Evolutionary conservation across 2,888 invertebrate species (phyloP).

Genomic region (Lycia hirtaria): DNA sequence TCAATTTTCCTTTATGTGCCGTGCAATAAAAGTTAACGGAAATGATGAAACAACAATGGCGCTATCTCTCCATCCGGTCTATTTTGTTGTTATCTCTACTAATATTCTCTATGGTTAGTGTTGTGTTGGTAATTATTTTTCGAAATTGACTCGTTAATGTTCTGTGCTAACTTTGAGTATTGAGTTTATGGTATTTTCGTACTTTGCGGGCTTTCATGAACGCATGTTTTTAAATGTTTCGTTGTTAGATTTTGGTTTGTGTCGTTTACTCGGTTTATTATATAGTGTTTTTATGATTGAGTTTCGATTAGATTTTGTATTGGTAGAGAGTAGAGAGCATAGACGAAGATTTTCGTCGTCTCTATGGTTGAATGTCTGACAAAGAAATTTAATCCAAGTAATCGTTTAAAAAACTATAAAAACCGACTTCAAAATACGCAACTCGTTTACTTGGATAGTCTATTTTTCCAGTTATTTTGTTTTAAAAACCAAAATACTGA

Average conservation of each 20-base stretch:
- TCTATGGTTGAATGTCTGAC: too few relatives aligned
- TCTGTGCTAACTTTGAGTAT: slow-evolving; percentile 17
- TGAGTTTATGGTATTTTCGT: slow-evolving; percentile 23
- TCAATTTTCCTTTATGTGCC: slow-evolving; percentile 59
- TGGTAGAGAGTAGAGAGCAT: too few relatives aligned
- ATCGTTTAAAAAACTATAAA: too few relatives aligned
- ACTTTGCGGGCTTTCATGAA: slow-evolving; percentile 33
- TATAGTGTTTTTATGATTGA: neutral
- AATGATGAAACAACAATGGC: slow-evolving; percentile 67
- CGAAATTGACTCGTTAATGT: slow-evolving; percentile 67
- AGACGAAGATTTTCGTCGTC: too few relatives aligned
- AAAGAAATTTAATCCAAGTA: too few relatives aligned
- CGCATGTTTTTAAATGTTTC: slow-evolving; percentile 16
- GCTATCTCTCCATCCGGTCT: slow-evolving; percentile 64
- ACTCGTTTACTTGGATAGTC: too few relatives aligned
- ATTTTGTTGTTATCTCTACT: slow-evolving; percentile 64
- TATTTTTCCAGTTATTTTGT: too few relatives aligned
- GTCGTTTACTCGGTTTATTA: neutral
- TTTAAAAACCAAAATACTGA: too few relatives aligned
- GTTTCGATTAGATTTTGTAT: too few relatives aligned
- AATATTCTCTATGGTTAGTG: slow-evolving; percentile 54
- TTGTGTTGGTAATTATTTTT: slow-evolving; percentile 63
- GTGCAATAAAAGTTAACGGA: slow-evolving; percentile 62
- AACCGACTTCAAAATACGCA: too few relatives aligned
- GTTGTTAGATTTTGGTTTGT: slow-evolving; percentile 1